A percentile compares a stretch with the other conserved stretches of the same genome.
phyloP scores from a whole-genome alignment of 2,113 vertebrate species.

The Cinclus mexicanus region DNA sequence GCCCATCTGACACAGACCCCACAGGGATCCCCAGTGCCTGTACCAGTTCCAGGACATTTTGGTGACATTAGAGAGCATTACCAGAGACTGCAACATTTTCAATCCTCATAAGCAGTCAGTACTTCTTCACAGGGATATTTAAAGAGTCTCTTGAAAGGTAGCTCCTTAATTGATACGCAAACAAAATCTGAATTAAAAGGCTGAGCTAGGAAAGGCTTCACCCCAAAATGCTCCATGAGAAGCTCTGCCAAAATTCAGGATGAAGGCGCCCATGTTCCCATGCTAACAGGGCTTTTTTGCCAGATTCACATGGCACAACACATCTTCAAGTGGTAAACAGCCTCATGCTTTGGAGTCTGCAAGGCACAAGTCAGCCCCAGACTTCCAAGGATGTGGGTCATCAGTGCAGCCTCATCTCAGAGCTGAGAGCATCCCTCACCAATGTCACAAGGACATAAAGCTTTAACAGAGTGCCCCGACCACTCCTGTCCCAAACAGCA shows the following conservation, averaged over 20 bases:
- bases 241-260: neutral
- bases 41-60: neutral
- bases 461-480: neutral
- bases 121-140: neutral
- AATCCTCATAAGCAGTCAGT: neutral
- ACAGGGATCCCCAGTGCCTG: neutral
- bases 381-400: neutral
- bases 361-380: neutral
- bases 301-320: neutral
- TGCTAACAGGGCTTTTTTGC: neutral
- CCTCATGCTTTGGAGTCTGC: neutral
- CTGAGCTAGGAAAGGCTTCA: neutral
- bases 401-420: neutral
- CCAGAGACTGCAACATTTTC: neutral
- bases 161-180: neutral
- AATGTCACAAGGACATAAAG: rapidly evolving
- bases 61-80: neutral
- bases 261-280: neutral
- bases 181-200: neutral
- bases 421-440: neutral
- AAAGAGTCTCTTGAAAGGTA: neutral
- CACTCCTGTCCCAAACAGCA: neutral
- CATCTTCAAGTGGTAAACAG: neutral
- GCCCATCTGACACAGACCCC: neutral
- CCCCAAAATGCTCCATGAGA: neutral